These are phyloP conservation scores for Glyptemys insculpta DNA, from an alignment of 2,797 vertebrate genomes.

Conservation along the genomic window DNA sequence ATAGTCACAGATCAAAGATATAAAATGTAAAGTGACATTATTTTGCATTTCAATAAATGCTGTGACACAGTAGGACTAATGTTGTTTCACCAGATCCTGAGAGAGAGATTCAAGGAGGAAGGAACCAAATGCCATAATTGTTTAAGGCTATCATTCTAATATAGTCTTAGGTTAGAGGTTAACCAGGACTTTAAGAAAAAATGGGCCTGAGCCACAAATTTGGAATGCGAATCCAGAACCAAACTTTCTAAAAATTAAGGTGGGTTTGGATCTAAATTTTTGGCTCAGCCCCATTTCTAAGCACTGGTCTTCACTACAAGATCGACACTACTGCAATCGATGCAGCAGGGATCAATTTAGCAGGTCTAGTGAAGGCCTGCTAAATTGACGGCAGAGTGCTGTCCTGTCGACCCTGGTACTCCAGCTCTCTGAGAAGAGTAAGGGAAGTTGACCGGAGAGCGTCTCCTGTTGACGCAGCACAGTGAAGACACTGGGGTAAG, in stretches of 20 bases:
- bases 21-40: neutral
- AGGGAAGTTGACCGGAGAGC: too few relatives aligned
- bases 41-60: slow-evolving; percentile 18
- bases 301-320: neutral
- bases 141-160: neutral
- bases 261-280: slow-evolving; percentile 43
- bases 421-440: too few relatives aligned
- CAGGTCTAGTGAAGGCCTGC: too few relatives aligned
- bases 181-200: neutral
- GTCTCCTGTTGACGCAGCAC: too few relatives aligned
- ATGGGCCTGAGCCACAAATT: neutral
- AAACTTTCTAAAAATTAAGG: fast-evolving
- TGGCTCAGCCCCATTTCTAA: slow-evolving; percentile 24
- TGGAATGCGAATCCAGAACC: slow-evolving; percentile 12
- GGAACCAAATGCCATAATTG: slow-evolving; percentile 1
- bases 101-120: slow-evolving; percentile 3
- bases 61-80: neutral
- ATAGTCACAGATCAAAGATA: neutral
- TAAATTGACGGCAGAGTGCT: too few relatives aligned
- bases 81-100: slow-evolving; percentile 4
- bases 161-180: slow-evolving; percentile 7
- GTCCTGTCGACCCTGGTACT: too few relatives aligned
- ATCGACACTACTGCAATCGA: too few relatives aligned
- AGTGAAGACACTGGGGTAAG: too few relatives aligned
- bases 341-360: too few relatives aligned